These are phyloP conservation scores for Cancer borealis DNA, from an alignment of 2,888 invertebrate genomes.

Conservation along the genomic window DNA sequence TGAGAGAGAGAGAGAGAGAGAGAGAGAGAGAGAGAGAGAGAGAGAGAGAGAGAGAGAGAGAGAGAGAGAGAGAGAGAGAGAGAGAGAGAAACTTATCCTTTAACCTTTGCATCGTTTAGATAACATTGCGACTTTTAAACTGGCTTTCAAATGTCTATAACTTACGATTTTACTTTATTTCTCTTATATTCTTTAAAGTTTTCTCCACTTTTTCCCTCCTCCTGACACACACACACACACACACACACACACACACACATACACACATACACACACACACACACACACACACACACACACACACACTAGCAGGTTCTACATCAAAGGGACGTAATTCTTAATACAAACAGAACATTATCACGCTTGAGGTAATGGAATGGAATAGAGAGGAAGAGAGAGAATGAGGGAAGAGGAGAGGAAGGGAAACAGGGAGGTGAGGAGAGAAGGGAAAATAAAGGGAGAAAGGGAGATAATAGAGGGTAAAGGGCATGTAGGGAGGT, in stretches of 20 bases:
- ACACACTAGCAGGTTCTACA: not conserved
- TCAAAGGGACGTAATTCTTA: not conserved
- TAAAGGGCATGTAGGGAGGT: too few species aligned
- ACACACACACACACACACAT: slow-evolving; percentile 11
- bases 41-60: too few species aligned
- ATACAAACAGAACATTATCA: not conserved
- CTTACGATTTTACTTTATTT: not conserved
- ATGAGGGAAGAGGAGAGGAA: not conserved
- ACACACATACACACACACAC: slow-evolving; percentile 36
- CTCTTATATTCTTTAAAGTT: not conserved
- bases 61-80: too few species aligned
- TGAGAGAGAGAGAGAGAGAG: not conserved
- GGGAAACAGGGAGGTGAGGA: not conserved
- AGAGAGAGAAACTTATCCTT: not conserved
- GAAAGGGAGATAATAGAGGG: not conserved
- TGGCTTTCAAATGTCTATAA: not conserved
- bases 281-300: slow-evolving; percentile 34
- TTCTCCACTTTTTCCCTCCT: not conserved
- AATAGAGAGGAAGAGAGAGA: not conserved
- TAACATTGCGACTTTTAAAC: not conserved
- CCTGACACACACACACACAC: not conserved
- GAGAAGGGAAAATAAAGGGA: not conserved
- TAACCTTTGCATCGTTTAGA: not conserved
- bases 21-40: too few species aligned
- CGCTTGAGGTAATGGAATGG: not conserved